Evolutionary conservation across 2,113 vertebrate genomes (phyloP), one percentile per base, ranked within the genome.

Genomic region (Procavia capensis): DNA sequence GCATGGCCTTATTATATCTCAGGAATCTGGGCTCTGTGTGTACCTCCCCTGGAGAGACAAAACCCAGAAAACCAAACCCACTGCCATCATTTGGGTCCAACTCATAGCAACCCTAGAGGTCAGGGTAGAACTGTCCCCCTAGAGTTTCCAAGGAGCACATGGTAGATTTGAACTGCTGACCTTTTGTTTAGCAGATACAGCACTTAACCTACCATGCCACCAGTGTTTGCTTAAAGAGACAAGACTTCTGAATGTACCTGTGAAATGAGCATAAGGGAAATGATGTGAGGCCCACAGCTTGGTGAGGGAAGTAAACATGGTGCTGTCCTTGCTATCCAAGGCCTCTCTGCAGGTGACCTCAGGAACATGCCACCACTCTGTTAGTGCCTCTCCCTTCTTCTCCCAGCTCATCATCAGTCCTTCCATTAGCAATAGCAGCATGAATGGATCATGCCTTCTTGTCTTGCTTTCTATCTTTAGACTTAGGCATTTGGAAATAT

Each of bases 1-100:
- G 25, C 14, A n/a, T 78, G 61, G 83, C 75, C 79, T 95, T 92
- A 63, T 95, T 94, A 96, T 78, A 85, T 95, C 79, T 82, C 16
- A 66, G 36, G 41, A 36, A 57, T n/a, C 13, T 76, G 66, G 72
- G 47, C 19, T 78, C 45, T 79, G 76, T 50, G 43, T 78, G 19
- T 34, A 7, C 31, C 8, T 63, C 34, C 85, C 47, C 29, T 8
- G 39, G 63, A 94, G 66, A 47, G 41, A 66, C 61, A 83, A 83
- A 45, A 34, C 75, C n/a, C n/a, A n/a, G n/a, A n/a, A n/a, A n/a
- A n/a, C n/a, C n/a, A n/a, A n/a, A n/a, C n/a, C n/a, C n/a, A n/a
- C n/a, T n/a, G n/a, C n/a, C n/a, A n/a, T n/a, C n/a, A n/a, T n/a
- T n/a, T n/a, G n/a, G n/a, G n/a, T n/a, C n/a, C n/a, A n/a, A n/a